Conservation (phyloP, 2,888 invertebrate species). For the Sarcophaga carnaria region DNA sequence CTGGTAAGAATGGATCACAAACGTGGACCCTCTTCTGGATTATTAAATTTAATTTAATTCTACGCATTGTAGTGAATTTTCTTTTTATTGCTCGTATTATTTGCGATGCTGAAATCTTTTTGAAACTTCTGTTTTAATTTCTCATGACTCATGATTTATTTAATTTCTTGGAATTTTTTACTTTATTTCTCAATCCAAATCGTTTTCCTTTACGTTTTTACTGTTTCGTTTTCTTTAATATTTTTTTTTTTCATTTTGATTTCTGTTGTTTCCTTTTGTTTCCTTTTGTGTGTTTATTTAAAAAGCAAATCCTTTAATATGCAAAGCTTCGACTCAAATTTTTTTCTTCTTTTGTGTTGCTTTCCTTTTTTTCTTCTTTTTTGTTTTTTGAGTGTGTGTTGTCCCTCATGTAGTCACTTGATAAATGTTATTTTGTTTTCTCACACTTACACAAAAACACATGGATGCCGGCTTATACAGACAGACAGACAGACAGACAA, state of each 20-base stretch:
- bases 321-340: slow-evolving; percentile 48
- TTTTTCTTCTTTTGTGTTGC: neutral
- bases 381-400: neutral
- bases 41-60: slow-evolving; percentile 26
- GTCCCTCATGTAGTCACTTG: slow-evolving; percentile 29
- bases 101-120: neutral
- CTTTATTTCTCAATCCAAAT: too few species aligned
- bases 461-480: neutral
- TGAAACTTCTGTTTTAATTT: slow-evolving; percentile 13
- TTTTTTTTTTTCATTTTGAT: slow-evolving; percentile 14
- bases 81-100: neutral
- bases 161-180: neutral
- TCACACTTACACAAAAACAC: neutral
- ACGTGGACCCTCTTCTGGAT: neutral
- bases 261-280: neutral
- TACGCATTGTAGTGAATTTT: too few species aligned
- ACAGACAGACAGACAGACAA: slow-evolving; percentile 3
- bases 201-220: slow-evolving; percentile 11
- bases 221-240: slow-evolving; percentile 31
- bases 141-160: slow-evolving; percentile 48
- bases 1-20: neutral
- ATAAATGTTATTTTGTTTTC: slow-evolving; percentile 57
- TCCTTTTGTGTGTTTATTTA: slow-evolving; percentile 43
- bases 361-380: neutral
- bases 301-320: slow-evolving; percentile 62